Percentiles rank a stretch among this genome's conserved stretches.
Conservation (phyloP, 2,113 vertebrate species). For the Pluvialis apricaria region DNA sequence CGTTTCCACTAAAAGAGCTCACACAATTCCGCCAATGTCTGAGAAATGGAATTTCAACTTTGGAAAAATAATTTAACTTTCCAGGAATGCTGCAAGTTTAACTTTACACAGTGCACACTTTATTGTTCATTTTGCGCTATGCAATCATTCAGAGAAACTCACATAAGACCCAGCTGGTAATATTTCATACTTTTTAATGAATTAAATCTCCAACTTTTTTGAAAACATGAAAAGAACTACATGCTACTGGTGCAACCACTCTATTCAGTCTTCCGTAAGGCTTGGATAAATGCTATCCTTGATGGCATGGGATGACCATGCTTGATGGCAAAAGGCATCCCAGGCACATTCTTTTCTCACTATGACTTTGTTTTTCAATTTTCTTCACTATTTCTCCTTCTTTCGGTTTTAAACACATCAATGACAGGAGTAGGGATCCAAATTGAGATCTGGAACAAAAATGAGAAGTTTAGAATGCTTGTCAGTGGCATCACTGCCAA, state of each 20-base stretch:
- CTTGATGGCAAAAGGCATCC: not conserved
- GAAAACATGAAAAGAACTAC: not conserved
- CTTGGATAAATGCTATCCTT: not conserved
- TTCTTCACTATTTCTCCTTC: slow-evolving; percentile 30
- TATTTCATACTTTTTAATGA: slow-evolving; percentile 10
- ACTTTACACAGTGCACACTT: not conserved
- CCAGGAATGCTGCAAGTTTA: slow-evolving; percentile 14
- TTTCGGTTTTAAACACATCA: slow-evolving; percentile 22
- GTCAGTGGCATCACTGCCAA: not conserved
- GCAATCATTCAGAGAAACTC: slow-evolving; percentile 53
- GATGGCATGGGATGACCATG: not conserved
- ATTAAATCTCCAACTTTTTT: not conserved
- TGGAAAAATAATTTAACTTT: slow-evolving; percentile 51
- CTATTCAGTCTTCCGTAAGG: not conserved
- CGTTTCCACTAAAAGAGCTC: not conserved
- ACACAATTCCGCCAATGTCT: not conserved
- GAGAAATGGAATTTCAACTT: not conserved
- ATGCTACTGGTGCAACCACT: not conserved
- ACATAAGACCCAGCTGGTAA: not conserved
- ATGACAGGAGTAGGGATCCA: not conserved
- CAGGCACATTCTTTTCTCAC: not conserved
- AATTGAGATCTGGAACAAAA: slow-evolving; percentile 45
- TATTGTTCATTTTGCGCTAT: slow-evolving; percentile 16
- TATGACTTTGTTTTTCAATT: slow-evolving; percentile 28
- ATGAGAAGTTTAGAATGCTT: not conserved